These are phyloP conservation scores for Resseliella maxima DNA, from an alignment of 2,888 invertebrate species.

Conservation along the genomic window DNA sequence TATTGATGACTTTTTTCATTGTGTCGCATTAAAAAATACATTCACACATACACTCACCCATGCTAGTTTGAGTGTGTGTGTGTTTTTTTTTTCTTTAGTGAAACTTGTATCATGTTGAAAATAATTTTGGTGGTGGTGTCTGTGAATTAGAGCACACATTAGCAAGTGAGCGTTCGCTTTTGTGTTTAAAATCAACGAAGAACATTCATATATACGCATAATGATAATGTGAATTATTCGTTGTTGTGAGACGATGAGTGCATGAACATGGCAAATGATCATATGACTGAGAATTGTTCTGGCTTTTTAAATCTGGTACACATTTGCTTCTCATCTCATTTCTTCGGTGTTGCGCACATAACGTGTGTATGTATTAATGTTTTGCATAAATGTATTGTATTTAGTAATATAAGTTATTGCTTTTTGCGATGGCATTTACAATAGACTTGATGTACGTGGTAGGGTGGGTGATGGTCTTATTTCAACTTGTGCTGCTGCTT, in stretches of 20 bases:
- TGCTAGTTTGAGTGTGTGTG: no score
- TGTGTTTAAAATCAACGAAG: neutral
- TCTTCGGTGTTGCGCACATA: neutral
- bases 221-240: slow-evolving; percentile 50
- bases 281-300: slow-evolving; percentile 2
- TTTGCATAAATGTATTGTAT: slow-evolving; percentile 44
- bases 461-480: slow-evolving; percentile 19
- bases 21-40: no score
- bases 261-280: slow-evolving; percentile 39
- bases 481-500: neutral
- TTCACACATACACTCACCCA: no score
- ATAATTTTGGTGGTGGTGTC: neutral
- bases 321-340: neutral
- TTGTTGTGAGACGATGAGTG: slow-evolving; percentile 16
- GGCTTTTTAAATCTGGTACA: slow-evolving; percentile 15
- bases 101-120: neutral
- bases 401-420: slow-evolving; percentile 41
- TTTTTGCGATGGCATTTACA: neutral
- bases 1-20: no score
- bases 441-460: slow-evolving; percentile 6
- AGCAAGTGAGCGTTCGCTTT: neutral
- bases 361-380: neutral
- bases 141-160: neutral
- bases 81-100: no score
- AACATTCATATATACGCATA: slow-evolving; percentile 36